Evolutionary conservation across 2,888 invertebrate species (phyloP).

Genomic region (Apomyelois bistriatella): DNA sequence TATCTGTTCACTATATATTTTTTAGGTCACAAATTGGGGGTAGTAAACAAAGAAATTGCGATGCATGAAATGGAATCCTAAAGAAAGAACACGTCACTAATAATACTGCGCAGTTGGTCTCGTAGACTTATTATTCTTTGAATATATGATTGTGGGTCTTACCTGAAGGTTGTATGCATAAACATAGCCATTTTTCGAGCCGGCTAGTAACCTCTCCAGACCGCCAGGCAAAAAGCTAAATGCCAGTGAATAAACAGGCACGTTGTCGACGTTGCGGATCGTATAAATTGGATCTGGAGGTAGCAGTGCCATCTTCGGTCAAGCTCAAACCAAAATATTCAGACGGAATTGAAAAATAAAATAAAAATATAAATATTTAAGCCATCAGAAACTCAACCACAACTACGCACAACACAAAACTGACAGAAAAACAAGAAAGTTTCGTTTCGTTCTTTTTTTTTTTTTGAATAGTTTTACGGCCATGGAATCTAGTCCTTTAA

Average conservation of each 20-base stretch:
- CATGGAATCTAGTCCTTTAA: neutral
- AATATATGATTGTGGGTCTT: conserved; percentile 46
- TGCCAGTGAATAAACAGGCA: conserved; percentile 85
- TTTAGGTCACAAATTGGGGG: conserved; percentile 67
- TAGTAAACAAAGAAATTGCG: conserved; percentile 59
- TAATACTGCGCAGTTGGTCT: conserved; percentile 33
- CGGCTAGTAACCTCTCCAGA: conserved; percentile 84
- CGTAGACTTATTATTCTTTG: conserved; percentile 37
- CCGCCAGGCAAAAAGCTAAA: conserved; percentile 82
- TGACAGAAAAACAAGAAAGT: conserved; percentile 69
- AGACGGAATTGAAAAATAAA: conserved; percentile 66
- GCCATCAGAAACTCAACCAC: conserved; percentile 75
- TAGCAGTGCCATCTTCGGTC: conserved; percentile 84
- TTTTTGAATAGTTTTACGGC: neutral
- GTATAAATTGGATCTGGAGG: conserved; percentile 89
- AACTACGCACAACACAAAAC: conserved; percentile 80
- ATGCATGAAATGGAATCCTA: conserved; percentile 31
- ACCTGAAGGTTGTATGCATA: conserved; percentile 91
- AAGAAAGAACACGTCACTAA: conserved; percentile 23
- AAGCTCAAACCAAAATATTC: conserved; percentile 72
- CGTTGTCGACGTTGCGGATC: conserved; percentile 85
- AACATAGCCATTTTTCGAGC: conserved; percentile 86
- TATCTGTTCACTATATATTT: conserved; percentile 25
- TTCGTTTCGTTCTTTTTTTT: conserved; percentile 11
- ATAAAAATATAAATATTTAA: conserved; percentile 71